Conservation (phyloP, 2,888 invertebrate species). For the Brachypalpus laphriformis region DNA sequence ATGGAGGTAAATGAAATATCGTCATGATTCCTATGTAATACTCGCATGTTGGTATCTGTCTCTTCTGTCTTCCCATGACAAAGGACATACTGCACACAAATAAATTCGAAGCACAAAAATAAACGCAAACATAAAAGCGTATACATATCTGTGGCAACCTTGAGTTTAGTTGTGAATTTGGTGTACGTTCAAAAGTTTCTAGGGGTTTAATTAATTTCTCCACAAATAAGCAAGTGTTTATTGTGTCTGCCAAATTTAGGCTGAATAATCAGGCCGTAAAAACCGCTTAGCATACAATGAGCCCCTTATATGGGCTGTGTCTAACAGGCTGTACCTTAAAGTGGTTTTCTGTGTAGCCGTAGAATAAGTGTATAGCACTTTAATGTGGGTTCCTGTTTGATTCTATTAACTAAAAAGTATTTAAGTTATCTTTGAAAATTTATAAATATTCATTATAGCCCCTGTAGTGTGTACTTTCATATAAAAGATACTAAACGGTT, state of each 20-base stretch:
- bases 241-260: neutral
- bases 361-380: neutral
- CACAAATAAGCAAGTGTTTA: neutral
- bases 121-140: too few relatives aligned
- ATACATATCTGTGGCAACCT: neutral
- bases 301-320: neutral
- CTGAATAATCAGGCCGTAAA: neutral
- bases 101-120: neutral
- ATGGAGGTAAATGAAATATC: slow-evolving; percentile 28
- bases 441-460: neutral
- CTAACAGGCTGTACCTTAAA: too few relatives aligned
- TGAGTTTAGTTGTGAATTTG: neutral
- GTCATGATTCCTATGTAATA: neutral
- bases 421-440: neutral
- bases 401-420: neutral
- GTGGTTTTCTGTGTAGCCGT: too few relatives aligned
- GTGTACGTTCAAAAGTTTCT: neutral
- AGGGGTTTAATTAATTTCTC: neutral
- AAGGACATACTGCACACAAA: slow-evolving; percentile 16
- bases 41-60: too few relatives aligned
- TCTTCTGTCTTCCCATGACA: too few relatives aligned
- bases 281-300: neutral
- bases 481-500: too few relatives aligned
- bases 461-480: neutral
- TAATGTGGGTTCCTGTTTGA: neutral